Evolutionary conservation across 2,797 vertebrate genomes (phyloP).

Genomic region (Coracias cyanogaster): DNA sequence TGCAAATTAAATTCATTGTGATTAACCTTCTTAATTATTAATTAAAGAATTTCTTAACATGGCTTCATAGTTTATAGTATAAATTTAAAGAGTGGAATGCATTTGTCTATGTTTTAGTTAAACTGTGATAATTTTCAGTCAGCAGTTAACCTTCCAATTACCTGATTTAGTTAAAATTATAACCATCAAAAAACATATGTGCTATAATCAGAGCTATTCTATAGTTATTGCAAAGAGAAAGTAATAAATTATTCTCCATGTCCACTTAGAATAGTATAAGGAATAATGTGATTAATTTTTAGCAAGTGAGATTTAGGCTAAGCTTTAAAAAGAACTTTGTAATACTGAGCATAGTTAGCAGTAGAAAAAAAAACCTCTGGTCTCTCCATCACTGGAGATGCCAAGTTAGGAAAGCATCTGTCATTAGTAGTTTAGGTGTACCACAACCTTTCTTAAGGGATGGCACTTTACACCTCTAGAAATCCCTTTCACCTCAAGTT

Average conservation of each 20-base stretch:
- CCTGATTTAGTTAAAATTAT: conserved; percentile 24
- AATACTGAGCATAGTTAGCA: background rate
- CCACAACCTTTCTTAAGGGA: background rate
- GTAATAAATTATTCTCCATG: background rate
- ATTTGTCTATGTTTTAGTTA: conserved; percentile 18
- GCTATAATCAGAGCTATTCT: background rate
- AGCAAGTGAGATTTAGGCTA: background rate
- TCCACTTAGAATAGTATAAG: background rate
- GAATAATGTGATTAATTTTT: background rate
- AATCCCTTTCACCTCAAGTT: background rate
- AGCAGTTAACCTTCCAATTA: conserved; percentile 31
- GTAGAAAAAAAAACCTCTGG: background rate
- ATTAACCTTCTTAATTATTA: background rate
- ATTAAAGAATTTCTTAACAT: background rate
- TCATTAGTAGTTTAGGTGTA: background rate
- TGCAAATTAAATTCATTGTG: background rate
- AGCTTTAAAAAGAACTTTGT: background rate
- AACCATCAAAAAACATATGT: background rate
- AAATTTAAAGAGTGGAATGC: background rate
- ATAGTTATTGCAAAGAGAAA: background rate
- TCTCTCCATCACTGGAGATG: background rate
- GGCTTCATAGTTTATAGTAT: background rate
- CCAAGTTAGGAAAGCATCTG: background rate
- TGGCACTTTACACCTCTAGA: background rate
- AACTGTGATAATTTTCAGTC: conserved; percentile 5